Evolutionary conservation across 2,888 invertebrate genomes (phyloP).

Genomic region (Erebia epiphron): DNA sequence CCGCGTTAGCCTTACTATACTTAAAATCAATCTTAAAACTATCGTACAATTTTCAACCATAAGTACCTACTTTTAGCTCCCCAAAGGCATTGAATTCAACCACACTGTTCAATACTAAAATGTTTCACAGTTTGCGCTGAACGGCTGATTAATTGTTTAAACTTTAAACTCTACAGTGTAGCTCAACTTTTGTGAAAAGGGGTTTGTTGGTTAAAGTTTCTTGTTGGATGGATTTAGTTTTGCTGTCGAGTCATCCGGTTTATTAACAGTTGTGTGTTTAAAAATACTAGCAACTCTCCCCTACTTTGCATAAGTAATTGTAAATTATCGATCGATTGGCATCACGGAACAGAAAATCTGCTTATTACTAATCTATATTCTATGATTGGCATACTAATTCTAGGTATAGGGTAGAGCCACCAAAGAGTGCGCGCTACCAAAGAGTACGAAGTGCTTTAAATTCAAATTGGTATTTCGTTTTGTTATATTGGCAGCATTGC

Average conservation of each 20-base stretch:
- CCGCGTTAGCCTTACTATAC: too few species aligned
- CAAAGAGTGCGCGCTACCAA: too few species aligned
- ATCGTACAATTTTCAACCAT: background rate
- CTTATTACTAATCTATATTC: too few species aligned
- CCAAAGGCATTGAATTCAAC: slow-evolving; percentile 47
- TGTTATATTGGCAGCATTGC: too few species aligned
- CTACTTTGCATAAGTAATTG: too few species aligned
- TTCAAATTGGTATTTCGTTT: too few species aligned
- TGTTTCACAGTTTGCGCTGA: slow-evolving; percentile 25
- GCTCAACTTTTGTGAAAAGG: slow-evolving; percentile 13
- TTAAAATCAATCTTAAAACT: background rate
- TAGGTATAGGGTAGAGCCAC: too few species aligned
- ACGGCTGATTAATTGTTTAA: slow-evolving; percentile 19
- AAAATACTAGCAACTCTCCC: too few species aligned
- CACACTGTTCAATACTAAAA: slow-evolving; percentile 33
- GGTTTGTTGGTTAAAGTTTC: slow-evolving; percentile 8
- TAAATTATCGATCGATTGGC: too few species aligned
- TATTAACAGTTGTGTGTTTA: background rate
- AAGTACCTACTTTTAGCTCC: slow-evolving; percentile 39
- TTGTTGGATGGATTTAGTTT: slow-evolving; percentile 14
- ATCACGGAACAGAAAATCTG: too few species aligned
- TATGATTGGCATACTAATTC: too few species aligned
- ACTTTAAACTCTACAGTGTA: background rate
- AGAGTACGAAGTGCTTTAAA: too few species aligned
- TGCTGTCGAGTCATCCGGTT: slow-evolving; percentile 6